A percentile compares a stretch with the other conserved stretches of the same genome.
phyloP scores from a whole-genome alignment of 2,113 vertebrate species.

The Oryzias celebensis region DNA sequence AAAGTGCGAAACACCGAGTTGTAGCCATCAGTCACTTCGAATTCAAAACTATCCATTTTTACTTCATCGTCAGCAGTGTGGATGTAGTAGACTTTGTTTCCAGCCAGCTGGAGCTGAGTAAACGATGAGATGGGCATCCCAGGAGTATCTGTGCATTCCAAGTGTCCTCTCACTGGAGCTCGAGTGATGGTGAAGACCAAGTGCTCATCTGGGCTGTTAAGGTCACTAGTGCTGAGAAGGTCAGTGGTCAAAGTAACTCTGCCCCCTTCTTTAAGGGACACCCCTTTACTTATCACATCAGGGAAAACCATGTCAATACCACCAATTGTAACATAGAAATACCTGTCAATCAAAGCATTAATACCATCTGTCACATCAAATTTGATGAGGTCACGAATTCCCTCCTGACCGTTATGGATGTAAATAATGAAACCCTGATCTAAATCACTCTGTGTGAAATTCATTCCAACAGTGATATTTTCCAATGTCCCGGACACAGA shows the following conservation, averaged over 20 bases:
- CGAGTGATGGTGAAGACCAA: slow-evolving; percentile 92
- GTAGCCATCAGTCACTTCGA: slow-evolving; percentile 93
- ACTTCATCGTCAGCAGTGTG: slow-evolving; percentile 93
- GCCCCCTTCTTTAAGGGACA: slow-evolving; percentile 92
- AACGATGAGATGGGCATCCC: slow-evolving; percentile 88
- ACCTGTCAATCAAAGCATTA: slow-evolving; percentile 92
- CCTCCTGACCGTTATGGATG: slow-evolving; percentile 85
- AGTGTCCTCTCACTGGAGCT: slow-evolving; percentile 86
- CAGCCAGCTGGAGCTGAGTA: slow-evolving; percentile 91
- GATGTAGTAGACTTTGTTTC: slow-evolving; percentile 93
- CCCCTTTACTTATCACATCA: slow-evolving; percentile 91
- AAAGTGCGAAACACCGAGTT: slow-evolving; percentile 96
- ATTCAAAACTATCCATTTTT: slow-evolving; percentile 97
- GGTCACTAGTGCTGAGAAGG: slow-evolving; percentile 91
- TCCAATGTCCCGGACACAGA: slow-evolving; percentile 72
- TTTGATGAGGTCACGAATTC: slow-evolving; percentile 91
- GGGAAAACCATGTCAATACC: slow-evolving; percentile 92
- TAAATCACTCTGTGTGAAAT: slow-evolving; percentile 93
- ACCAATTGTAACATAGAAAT: slow-evolving; percentile 91
- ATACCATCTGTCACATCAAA: slow-evolving; percentile 95
- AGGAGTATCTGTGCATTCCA: slow-evolving; percentile 89
- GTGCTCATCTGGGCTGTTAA: slow-evolving; percentile 94
- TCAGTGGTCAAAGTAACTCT: slow-evolving; percentile 92
- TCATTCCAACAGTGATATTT: slow-evolving; percentile 91
- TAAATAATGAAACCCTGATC: slow-evolving; percentile 87